A percentile compares a stretch with the other conserved stretches of the same genome.
phyloP scores from a whole-genome alignment of 1,140 invertebrate genomes.

The Pseudomyrmex sp. region DNA sequence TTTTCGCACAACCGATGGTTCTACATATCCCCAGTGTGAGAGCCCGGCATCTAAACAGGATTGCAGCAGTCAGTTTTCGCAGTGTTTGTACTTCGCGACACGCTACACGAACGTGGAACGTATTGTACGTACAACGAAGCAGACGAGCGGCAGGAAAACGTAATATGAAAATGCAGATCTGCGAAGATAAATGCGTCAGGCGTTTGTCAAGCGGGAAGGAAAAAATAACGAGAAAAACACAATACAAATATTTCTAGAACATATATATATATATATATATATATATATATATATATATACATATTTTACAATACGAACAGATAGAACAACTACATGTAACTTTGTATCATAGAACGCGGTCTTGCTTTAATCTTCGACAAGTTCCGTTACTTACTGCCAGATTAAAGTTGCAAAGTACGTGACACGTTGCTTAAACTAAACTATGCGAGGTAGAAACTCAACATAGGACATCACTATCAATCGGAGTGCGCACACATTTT shows the following conservation, averaged over 20 bases:
- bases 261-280: background rate
- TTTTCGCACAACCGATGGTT: constrained; percentile 50
- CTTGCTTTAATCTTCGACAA: constrained; percentile 38
- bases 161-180: constrained; percentile 30
- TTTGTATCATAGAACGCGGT: constrained; percentile 8
- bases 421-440: constrained; percentile 21
- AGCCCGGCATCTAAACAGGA: constrained; percentile 21
- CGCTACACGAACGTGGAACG: background rate
- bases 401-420: constrained; percentile 50
- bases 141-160: constrained; percentile 14
- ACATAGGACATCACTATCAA: constrained; percentile 43
- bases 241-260: background rate
- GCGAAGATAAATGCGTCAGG: background rate
- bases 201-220: background rate
- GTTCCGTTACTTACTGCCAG: constrained; percentile 42
- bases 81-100: constrained; percentile 23
- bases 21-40: constrained; percentile 8
- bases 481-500: constrained; percentile 42
- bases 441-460: constrained; percentile 40
- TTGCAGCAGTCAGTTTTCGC: constrained; percentile 28
- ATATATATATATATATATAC: too few species aligned
- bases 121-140: background rate
- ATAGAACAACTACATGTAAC: background rate
- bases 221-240: background rate
- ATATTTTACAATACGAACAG: constrained; percentile 20